These are phyloP conservation scores for Lochmaea crataegi DNA, from an alignment of 2,888 invertebrate genomes.

Conservation along the genomic window DNA sequence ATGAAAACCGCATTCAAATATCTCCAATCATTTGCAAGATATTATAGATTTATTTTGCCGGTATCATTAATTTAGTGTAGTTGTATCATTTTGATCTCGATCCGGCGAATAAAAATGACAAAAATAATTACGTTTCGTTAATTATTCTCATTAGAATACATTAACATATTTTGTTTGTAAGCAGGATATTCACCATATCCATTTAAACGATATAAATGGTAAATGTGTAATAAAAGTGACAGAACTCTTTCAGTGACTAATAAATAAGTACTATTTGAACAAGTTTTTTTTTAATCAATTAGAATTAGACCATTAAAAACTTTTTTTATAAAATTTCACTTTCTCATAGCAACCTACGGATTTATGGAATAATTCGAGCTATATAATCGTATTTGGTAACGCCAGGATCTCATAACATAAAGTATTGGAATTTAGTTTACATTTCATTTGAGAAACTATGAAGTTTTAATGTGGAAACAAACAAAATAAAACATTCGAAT, in stretches of 20 bases:
- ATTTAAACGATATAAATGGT: constrained; percentile 17
- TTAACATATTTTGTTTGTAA: constrained; percentile 20
- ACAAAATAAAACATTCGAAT: too few species aligned
- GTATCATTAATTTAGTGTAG: not conserved
- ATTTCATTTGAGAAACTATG: too few species aligned
- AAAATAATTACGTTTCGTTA: constrained; percentile 7
- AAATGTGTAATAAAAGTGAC: constrained; percentile 1
- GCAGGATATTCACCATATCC: constrained; percentile 41
- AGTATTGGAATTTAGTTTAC: too few species aligned
- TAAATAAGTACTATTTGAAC: not conserved
- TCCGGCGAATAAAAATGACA: not conserved
- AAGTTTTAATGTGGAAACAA: too few species aligned
- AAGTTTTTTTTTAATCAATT: not conserved
- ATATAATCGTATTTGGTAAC: too few species aligned
- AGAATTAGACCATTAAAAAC: not conserved
- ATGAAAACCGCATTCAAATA: too few species aligned
- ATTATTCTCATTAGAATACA: constrained; percentile 24
- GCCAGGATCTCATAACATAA: too few species aligned
- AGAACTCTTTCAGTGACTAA: not conserved
- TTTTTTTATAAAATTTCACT: not conserved
- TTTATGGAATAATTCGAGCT: not conserved
- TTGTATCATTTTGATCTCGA: not conserved
- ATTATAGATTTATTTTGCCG: not conserved
- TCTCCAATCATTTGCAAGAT: not conserved
- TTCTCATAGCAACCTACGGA: not conserved